Evolutionary conservation across 2,113 vertebrate genomes (phyloP), one percentile per base, ranked within the genome.

Genomic region (Pseudopipra pipra): DNA sequence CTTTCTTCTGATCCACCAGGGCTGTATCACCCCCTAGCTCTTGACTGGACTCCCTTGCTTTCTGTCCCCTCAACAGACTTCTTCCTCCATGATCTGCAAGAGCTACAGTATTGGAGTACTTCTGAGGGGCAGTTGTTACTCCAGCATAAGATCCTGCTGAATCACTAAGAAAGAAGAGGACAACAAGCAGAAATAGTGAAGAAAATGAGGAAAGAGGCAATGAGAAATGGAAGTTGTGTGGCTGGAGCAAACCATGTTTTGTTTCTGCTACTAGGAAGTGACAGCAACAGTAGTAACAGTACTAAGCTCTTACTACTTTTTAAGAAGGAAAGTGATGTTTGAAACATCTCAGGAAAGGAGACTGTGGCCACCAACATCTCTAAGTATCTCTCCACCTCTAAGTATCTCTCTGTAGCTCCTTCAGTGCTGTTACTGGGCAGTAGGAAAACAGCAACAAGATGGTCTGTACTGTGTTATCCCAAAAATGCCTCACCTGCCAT

Each of bases 11-110:
- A 28, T 71, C 68, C 51, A n/a, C n/a, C 47, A 73, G 67, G 14
- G 6, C 16, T 68, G 3, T 46, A 33, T 77, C 54, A 61, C 3
- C 2, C 24, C 75, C 31, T 14, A 61, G 49, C 19, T 88, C 16
- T 72, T 62, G 8, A 54, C 65, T 0, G 0, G 22, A 46, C 7
- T 52, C 6, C 16, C 6, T 55, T 18, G 17, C 6, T 67, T 63
- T 67, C 35, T 51, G 1, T 43, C 25, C 12, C 30, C 9, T 67
- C 1, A 0, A 11, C 28, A 75, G 52, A 67, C 2, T 75, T 55
- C 27, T 67, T 37, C 15, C 39, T 75, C 39, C 8, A 7, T 7
- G 22, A 13, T 33, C 65, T 84, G 21, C 17, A 37, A 74, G 59
- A 90, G 54, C 27, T 44, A 24, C 31, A 52, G 13, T 7, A 28